Conservation (phyloP, 2,888 invertebrate genomes). For the Synanthedon tipuliformis region DNA sequence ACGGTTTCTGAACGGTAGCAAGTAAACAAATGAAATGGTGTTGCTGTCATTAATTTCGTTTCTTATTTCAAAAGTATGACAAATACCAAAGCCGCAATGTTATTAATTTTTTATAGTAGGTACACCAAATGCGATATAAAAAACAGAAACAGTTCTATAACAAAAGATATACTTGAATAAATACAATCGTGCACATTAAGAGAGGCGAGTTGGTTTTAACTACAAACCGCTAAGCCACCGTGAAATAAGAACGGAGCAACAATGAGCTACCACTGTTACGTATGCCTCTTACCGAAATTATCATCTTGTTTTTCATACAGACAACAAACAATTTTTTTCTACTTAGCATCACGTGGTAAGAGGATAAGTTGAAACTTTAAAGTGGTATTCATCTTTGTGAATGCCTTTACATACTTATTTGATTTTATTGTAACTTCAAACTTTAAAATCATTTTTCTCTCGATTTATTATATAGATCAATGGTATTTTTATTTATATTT, state of each 20-base stretch:
- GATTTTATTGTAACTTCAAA: too few species aligned
- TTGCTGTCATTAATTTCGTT: not conserved
- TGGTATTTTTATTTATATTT: too few species aligned
- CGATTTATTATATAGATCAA: too few species aligned
- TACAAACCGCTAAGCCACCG: conserved; percentile 37
- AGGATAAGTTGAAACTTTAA: too few species aligned
- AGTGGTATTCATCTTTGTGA: too few species aligned
- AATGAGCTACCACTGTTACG: conserved; percentile 44
- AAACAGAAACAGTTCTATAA: not conserved
- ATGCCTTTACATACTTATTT: too few species aligned
- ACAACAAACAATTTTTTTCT: not conserved
- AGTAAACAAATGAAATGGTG: too few species aligned
- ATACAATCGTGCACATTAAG: not conserved
- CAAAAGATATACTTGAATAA: not conserved
- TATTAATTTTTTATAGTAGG: not conserved
- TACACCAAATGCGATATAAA: not conserved
- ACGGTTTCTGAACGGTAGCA: too few species aligned
- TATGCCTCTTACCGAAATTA: conserved; percentile 31
- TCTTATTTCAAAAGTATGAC: not conserved
- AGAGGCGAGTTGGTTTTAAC: not conserved
- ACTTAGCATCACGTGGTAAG: too few species aligned
- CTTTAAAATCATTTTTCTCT: too few species aligned
- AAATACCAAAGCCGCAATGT: not conserved
- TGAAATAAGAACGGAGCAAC: conserved; percentile 52
- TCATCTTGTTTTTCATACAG: conserved; percentile 7